Conservation (phyloP, 64 coral and sea anemone genomes). For the Orbicella faveolata region DNA sequence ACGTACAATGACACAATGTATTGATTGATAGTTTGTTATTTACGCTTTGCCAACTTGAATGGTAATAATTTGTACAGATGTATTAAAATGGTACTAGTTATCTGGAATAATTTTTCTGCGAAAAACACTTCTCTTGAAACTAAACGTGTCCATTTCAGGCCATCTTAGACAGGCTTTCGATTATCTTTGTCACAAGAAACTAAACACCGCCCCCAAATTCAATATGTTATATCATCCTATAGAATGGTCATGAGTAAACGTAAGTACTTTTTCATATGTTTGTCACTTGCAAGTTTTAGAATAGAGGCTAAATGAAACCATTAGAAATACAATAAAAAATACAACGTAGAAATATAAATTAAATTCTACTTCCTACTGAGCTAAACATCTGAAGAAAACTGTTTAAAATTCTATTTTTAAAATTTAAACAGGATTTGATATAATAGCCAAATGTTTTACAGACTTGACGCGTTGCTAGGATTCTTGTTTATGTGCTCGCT, state of each 20-base stretch:
- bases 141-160: background rate
- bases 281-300: too few species aligned
- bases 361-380: too few species aligned
- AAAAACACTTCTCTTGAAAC: background rate
- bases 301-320: too few species aligned
- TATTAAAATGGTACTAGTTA: background rate
- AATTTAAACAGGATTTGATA: background rate
- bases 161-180: background rate
- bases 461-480: background rate
- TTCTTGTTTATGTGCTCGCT: background rate
- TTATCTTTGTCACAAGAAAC: too few species aligned
- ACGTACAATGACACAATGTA: slow-evolving; percentile 2
- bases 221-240: too few species aligned
- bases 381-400: background rate
- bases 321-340: too few species aligned
- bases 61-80: background rate
- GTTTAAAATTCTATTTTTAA: background rate
- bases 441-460: background rate
- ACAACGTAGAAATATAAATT: background rate
- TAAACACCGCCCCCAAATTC: too few species aligned
- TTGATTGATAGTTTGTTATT: background rate
- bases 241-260: too few species aligned
- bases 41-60: background rate
- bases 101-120: background rate
- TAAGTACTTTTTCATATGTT: too few species aligned